Evolutionary conservation across 2,113 vertebrate genomes (phyloP), one percentile per base, ranked within the genome.

Genomic region (Telmatochromis bifrenatus): DNA sequence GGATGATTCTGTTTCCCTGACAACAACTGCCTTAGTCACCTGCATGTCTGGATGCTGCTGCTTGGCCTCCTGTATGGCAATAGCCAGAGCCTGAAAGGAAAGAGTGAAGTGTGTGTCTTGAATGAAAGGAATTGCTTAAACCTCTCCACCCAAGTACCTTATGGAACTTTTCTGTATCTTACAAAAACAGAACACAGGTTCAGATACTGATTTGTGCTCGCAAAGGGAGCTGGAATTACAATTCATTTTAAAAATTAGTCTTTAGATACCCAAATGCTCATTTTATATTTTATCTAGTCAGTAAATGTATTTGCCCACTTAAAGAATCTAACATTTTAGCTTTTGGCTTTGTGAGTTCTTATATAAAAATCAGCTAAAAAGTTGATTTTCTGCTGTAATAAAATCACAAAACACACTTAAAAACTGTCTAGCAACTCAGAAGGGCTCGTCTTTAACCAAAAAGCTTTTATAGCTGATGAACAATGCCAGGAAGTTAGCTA

Each of bases 1-100:
- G 95, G 98, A 98, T 70, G 98, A 97, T 90, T 99, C 98, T 93
- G 98, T 99, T 98, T 99, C 99, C 97, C 98, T 98, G 96, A 99
- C 98, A 89, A 99, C 99, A 42, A 99, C 97, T 77, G 99, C 99
- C 97, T 99, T 99, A 96, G 99, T 99, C 96, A 99, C 98, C 97
- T 98, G 97, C 99, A 99, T 99, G 95, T 99, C 99, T 1, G 99
- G 99, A 90, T 99, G 99, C 96, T 99, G 98, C 84, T 99, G 97
- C 94, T 97, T 98, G 92, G 98, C 99, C 92, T 99, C 98, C 95
- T 99, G 98, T 96, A 99, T 99, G 95, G 99, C 99, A 94, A 99
- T 97, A 94, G 98, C 98, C 89, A 99, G 96, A 83, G 99, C 99
- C 99, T 99, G 83, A 53, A 21, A 86, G 26, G 26, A 85, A 49